These are phyloP conservation scores for Scaptomyza parva DNA, from an alignment of 2,888 invertebrate species.

Conservation along the genomic window DNA sequence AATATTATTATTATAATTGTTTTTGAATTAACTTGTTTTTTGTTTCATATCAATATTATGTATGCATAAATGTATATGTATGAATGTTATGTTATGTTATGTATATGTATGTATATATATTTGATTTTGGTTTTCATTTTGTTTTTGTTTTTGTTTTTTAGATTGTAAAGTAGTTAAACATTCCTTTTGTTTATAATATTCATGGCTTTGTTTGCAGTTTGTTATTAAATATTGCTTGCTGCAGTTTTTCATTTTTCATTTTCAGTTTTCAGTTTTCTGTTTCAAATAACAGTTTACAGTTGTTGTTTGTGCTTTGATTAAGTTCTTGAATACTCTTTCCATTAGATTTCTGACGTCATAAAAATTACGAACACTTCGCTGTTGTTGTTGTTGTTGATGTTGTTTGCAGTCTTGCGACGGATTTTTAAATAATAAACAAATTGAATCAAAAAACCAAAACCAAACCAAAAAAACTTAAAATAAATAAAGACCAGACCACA, in stretches of 20 bases:
- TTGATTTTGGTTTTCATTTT: conserved; percentile 28
- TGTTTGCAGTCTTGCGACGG: conserved; percentile 78
- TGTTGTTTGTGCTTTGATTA: conserved; percentile 25
- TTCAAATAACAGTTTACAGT: conserved; percentile 31
- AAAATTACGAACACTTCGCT: conserved; percentile 82
- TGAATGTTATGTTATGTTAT: conserved; percentile 47
- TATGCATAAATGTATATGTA: conserved; percentile 2
- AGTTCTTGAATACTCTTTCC: conserved; percentile 44
- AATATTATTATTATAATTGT: conserved; percentile 11
- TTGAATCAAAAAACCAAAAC: too few species aligned
- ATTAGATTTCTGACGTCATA: conserved; percentile 84
- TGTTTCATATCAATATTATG: conserved; percentile 47
- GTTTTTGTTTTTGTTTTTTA: too few species aligned
- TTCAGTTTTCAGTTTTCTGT: conserved; percentile 26
- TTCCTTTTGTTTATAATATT: conserved; percentile 11
- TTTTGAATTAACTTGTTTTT: conserved; percentile 39
- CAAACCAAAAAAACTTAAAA: too few species aligned
- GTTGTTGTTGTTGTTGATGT: conserved; percentile 52
- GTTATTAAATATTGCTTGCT: conserved; percentile 43
- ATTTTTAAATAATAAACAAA: conserved; percentile 80
- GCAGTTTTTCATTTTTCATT: conserved; percentile 28
- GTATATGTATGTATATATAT: conserved; percentile 39
- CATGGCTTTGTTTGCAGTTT: conserved; percentile 33
- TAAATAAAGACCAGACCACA: too few species aligned
- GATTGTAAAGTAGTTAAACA: conserved; percentile 65